Evolutionary conservation across 2,888 invertebrate species (phyloP), one percentile per base, ranked within the genome.

Genomic region (Thereva unica): DNA sequence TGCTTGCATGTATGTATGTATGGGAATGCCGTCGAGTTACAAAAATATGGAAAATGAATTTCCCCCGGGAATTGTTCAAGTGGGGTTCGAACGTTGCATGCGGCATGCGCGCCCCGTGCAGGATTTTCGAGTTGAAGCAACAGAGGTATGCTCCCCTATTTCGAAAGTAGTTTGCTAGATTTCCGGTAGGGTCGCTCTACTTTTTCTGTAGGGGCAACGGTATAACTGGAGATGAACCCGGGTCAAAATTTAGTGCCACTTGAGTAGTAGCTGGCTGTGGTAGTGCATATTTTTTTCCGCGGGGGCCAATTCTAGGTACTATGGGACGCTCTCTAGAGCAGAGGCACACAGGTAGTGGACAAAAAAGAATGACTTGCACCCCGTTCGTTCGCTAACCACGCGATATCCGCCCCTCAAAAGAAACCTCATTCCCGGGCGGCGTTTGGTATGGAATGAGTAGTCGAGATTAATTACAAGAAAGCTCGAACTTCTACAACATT

Each of bases 381-480:
- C 4, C 35, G 10, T 50, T n/a, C n/a, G n/a, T n/a, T 35, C 57
- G 57, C 38, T 59, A 59, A 47, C 50, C 41, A 61, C 61, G 50
- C 61, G 40, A 50, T 61, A 50, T 50, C 50, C 61, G 61, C 41
- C 50, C 23, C 23, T 23, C 2, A 23, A 23, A 23, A 23, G 23
- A 23, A 23, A 2, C 23, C 50, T 40, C 49, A 61, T 61, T 61
- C 40, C 41, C 50, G 42, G 40, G 61, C 23, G 23, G 23, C 40
- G 50, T 61, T 61, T 45, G n/a, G 41, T 10, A 41, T n/a, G 50
- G 50, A 61, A n/a, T 35, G 23, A 45, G n/a, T n/a, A n/a, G 61
- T 49, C 23, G 61, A 50, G 50, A 61, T 61, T 61, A 61, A 61
- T 61, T 61, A 41, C 49, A 61, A 61, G 61, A 61, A 49, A 50